Evolutionary conservation across 1,140 invertebrate species (phyloP).

Genomic region (Rhagoletis zephyria): DNA sequence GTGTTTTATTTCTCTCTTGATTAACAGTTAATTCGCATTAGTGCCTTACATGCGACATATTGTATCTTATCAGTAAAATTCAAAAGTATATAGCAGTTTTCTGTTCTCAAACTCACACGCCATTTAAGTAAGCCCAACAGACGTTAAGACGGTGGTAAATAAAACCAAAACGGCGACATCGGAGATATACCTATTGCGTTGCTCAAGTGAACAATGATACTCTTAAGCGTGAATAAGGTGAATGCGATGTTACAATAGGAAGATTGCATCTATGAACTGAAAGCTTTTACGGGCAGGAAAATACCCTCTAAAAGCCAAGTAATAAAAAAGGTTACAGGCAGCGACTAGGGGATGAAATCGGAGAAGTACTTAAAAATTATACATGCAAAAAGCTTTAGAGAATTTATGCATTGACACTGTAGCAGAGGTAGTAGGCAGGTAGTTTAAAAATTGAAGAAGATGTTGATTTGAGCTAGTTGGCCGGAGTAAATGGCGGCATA

Average conservation of each 20-base stretch:
- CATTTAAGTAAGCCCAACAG: neutral
- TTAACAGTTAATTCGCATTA: too few relatives aligned
- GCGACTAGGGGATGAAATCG: neutral
- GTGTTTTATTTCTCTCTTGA: too few relatives aligned
- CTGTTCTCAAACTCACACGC: neutral
- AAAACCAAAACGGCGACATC: too few relatives aligned
- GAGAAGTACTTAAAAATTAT: conserved; percentile 15
- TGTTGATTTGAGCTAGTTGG: neutral
- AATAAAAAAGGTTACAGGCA: too few relatives aligned
- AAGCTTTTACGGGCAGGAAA: neutral
- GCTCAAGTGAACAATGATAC: too few relatives aligned
- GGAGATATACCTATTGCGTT: too few relatives aligned
- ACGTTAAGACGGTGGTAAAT: neutral
- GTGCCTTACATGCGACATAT: neutral
- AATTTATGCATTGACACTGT: neutral
- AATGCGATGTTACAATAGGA: neutral
- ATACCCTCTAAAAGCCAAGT: neutral
- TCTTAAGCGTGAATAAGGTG: neutral
- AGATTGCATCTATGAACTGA: neutral
- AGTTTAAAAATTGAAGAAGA: neutral
- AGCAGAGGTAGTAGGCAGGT: neutral
- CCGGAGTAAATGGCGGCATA: neutral
- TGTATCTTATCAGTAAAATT: neutral
- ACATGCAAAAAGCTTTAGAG: conserved; percentile 2
- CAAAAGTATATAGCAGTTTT: neutral